Percentiles rank a stretch among this genome's conserved stretches.
Conservation (phyloP, 2,888 invertebrate species). For the Myathropa florea region DNA sequence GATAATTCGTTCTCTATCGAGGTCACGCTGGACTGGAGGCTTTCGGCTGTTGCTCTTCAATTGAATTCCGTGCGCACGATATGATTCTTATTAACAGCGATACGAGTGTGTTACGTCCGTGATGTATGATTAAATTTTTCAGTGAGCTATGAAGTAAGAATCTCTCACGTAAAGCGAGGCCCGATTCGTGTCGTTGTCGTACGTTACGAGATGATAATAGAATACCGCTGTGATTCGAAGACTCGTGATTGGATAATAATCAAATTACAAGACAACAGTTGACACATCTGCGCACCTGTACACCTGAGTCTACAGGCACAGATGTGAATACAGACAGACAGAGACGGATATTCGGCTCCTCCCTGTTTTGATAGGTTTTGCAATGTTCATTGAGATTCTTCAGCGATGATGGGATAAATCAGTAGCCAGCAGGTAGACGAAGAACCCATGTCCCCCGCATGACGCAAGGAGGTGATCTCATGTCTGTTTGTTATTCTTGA, state of each 20-base stretch:
- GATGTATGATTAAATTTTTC: slow-evolving; percentile 18
- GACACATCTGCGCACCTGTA: neutral
- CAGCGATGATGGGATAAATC: neutral
- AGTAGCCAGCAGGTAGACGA: slow-evolving; percentile 43
- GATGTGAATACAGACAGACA: too few species aligned
- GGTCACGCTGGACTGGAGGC: slow-evolving; percentile 16
- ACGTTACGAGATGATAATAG: neutral
- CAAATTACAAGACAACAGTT: neutral
- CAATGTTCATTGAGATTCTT: neutral
- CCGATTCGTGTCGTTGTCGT: neutral
- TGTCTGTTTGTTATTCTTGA: slow-evolving; percentile 15
- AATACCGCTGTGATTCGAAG: neutral
- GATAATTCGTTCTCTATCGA: slow-evolving; percentile 24
- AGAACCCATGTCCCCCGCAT: slow-evolving; percentile 13
- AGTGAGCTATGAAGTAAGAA: slow-evolving; percentile 17
- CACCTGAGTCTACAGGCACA: neutral
- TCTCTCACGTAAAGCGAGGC: neutral
- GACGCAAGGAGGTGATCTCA: slow-evolving; percentile 56
- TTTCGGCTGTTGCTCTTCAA: neutral
- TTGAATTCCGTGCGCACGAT: slow-evolving; percentile 14
- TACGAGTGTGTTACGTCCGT: neutral
- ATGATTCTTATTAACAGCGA: slow-evolving; percentile 9
- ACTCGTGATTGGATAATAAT: neutral
- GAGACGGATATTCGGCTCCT: neutral
- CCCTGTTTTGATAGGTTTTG: neutral